Conservation (phyloP, 2,113 vertebrate species). For the Cryptoleucopteryx plumbea region DNA sequence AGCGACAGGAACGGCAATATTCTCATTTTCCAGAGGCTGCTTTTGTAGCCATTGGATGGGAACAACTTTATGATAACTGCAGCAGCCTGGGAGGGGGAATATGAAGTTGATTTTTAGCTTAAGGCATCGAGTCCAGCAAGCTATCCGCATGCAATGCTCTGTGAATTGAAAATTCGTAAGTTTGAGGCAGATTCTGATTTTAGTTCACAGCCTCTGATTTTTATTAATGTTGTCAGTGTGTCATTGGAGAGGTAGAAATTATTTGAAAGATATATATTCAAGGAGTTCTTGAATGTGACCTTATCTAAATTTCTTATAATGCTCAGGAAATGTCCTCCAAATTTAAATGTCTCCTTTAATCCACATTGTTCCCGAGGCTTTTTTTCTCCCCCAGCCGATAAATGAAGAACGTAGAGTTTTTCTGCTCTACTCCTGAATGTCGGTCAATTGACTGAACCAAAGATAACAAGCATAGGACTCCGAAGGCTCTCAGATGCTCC, state of each 20-base stretch:
- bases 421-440: neutral
- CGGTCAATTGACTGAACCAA: neutral
- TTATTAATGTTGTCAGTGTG: constrained; percentile 35
- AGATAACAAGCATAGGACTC: neutral
- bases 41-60: neutral
- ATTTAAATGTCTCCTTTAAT: constrained; percentile 26
- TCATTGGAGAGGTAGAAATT: neutral
- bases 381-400: neutral
- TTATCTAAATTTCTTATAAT: constrained; percentile 15
- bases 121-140: neutral
- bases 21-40: constrained; percentile 32
- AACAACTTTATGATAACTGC: constrained; percentile 2
- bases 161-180: neutral
- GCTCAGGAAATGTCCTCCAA: constrained; percentile 17
- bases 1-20: neutral
- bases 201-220: constrained; percentile 13
- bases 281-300: constrained; percentile 10
- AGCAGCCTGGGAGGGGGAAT: neutral
- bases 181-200: neutral
- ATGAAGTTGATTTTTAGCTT: constrained; percentile 13
- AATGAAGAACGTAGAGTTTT: neutral
- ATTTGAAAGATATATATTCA: constrained; percentile 1
- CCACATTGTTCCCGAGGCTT: neutral
- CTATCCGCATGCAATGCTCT: neutral
- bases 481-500: neutral